phyloP scores from a whole-genome alignment of 1,140 invertebrate species.

The Caenorhabditis briggsae region DNA sequence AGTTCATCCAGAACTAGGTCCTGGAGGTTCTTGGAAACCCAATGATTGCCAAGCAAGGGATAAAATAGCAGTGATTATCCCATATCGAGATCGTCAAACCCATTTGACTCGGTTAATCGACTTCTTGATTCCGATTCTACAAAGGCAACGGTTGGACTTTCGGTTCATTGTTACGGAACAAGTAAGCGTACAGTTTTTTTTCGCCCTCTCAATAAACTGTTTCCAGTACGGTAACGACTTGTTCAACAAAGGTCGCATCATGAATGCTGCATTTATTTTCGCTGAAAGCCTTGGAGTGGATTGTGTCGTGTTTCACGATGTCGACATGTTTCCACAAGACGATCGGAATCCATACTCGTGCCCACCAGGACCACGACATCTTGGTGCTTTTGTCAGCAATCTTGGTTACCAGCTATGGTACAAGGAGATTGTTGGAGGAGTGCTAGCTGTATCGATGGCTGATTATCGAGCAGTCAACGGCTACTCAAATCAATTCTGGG shows the following conservation, averaged over 20 bases:
- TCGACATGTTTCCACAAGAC: constrained; percentile 90
- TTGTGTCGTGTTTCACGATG: constrained; percentile 93
- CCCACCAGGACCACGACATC: constrained; percentile 88
- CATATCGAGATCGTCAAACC: constrained; percentile 86
- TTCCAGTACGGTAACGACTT: constrained; percentile 81
- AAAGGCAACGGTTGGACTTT: constrained; percentile 82
- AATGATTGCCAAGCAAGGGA: constrained; percentile 66
- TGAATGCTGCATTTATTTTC: constrained; percentile 88
- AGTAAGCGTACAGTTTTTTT: constrained; percentile 59
- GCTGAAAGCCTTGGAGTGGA: constrained; percentile 78
- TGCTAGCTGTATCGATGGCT: constrained; percentile 81
- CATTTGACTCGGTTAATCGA: constrained; percentile 83
- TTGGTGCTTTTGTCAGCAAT: constrained; percentile 91
- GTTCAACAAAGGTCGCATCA: constrained; percentile 92
- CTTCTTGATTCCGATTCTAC: constrained; percentile 91
- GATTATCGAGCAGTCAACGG: constrained; percentile 88
- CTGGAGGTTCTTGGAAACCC: constrained; percentile 73
- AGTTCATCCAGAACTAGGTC: constrained; percentile 70
- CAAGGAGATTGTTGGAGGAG: constrained; percentile 86
- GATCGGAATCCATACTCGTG: constrained; percentile 91
- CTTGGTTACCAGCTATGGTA: constrained; percentile 89
- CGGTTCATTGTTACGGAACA: constrained; percentile 78
- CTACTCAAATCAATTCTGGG: constrained; percentile 90
- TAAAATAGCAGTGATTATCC: constrained; percentile 87
- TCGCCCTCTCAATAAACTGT: neutral